These are phyloP conservation scores for Spisula solida DNA, from an alignment of 2,888 invertebrate genomes.

Conservation along the genomic window DNA sequence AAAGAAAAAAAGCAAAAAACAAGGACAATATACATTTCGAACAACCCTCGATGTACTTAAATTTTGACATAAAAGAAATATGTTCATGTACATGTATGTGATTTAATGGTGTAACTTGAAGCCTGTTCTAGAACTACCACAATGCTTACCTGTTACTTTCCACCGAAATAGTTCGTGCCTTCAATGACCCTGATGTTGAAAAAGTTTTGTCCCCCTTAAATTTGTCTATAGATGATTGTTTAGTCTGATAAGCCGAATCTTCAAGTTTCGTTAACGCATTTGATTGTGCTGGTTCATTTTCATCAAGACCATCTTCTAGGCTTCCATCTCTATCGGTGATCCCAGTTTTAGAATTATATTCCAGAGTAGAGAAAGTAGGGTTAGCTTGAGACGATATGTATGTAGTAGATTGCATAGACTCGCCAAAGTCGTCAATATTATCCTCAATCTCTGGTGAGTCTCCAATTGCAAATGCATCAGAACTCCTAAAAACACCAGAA, in stretches of 20 bases:
- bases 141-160: neutral
- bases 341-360: neutral
- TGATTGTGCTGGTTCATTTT: neutral
- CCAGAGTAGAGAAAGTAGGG: neutral
- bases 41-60: too few relatives aligned
- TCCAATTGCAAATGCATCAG: neutral
- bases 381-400: neutral
- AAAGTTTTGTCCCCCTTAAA: slow-evolving; percentile 4
- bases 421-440: neutral
- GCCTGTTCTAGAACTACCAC: too few relatives aligned
- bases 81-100: too few relatives aligned
- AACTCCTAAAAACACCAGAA: neutral
- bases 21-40: too few relatives aligned
- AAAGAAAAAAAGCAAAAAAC: too few relatives aligned
- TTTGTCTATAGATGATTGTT: slow-evolving; percentile 80
- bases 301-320: neutral
- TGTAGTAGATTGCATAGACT: neutral
- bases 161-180: neutral
- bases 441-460: neutral
- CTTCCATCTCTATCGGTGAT: neutral
- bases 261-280: slow-evolving; percentile 29
- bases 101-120: too few relatives aligned
- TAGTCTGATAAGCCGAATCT: slow-evolving; percentile 84
- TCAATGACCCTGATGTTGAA: neutral
- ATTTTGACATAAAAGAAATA: too few relatives aligned